Evolutionary conservation across 1,140 invertebrate genomes (phyloP).

Genomic region (Oscheius sp.): DNA sequence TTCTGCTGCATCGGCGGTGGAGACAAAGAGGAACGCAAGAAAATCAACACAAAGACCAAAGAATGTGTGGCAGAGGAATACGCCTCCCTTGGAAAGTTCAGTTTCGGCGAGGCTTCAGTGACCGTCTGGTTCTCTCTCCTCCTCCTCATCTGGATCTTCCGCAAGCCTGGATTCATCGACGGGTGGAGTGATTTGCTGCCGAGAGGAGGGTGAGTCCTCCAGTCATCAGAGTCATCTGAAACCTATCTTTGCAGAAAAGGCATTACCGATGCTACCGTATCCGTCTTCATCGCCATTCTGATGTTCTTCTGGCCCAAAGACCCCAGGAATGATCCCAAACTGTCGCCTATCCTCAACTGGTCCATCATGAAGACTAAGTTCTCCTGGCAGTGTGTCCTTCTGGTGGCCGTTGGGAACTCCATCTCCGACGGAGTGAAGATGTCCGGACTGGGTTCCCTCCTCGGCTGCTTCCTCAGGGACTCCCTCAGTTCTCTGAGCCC

Average conservation of each 20-base stretch:
- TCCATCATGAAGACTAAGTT: constrained; percentile 30
- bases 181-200: constrained; percentile 40
- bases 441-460: constrained; percentile 15
- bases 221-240: no score
- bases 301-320: constrained; percentile 39
- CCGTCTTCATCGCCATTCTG: constrained; percentile 25
- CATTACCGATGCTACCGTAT: constrained; percentile 15
- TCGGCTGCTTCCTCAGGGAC: constrained; percentile 15
- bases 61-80: no score
- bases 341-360: constrained; percentile 36
- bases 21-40: no score
- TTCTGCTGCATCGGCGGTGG: no score
- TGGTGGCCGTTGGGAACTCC: constrained; percentile 38
- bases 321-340: neutral
- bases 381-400: constrained; percentile 34
- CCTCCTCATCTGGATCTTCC: constrained; percentile 38
- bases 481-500: neutral
- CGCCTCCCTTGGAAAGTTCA: constrained; percentile 27
- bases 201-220: no score
- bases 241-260: no score
- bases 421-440: constrained; percentile 37
- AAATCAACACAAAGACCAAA: no score
- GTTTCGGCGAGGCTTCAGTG: constrained; percentile 43
- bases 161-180: constrained; percentile 39
- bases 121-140: constrained; percentile 28